Percentiles rank a stretch among this genome's conserved stretches.
Conservation (phyloP, 2,113 vertebrate species). For the Bambusicola thoracicus region DNA sequence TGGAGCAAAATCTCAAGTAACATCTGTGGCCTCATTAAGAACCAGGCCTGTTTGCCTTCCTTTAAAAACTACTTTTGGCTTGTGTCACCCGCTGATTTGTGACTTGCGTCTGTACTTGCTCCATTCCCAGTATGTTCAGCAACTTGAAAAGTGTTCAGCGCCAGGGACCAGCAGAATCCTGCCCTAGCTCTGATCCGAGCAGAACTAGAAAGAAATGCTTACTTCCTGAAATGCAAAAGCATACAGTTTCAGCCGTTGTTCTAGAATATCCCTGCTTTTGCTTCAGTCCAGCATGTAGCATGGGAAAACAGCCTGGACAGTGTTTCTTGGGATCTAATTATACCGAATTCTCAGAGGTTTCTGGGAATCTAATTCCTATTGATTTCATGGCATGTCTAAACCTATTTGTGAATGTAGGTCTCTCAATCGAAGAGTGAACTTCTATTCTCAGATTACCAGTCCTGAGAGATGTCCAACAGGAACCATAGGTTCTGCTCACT, state of each 20-base stretch:
- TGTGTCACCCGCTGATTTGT: slow-evolving; percentile 61
- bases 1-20: slow-evolving; percentile 64
- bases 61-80: slow-evolving; percentile 66
- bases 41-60: slow-evolving; percentile 50
- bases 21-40: slow-evolving; percentile 70
- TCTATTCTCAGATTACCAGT: background rate
- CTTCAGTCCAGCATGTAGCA: background rate
- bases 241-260: background rate
- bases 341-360: slow-evolving; percentile 49
- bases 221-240: background rate
- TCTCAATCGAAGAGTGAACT: slow-evolving; percentile 22
- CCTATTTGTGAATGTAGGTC: background rate
- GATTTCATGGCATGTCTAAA: slow-evolving; percentile 44
- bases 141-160: slow-evolving; percentile 1
- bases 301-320: background rate
- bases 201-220: slow-evolving; percentile 4
- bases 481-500: background rate
- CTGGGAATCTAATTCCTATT: slow-evolving; percentile 41
- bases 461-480: background rate
- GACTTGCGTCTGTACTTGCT: slow-evolving; percentile 53
- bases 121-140: slow-evolving; percentile 30
- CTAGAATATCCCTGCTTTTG: background rate
- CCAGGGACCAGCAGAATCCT: background rate
- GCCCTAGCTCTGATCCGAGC: background rate
- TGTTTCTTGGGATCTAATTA: slow-evolving; percentile 55